A percentile compares a stretch with the other conserved stretches of the same genome.
Conservation (phyloP, 2,113 vertebrate genomes). For the Hystrix brachyura region DNA sequence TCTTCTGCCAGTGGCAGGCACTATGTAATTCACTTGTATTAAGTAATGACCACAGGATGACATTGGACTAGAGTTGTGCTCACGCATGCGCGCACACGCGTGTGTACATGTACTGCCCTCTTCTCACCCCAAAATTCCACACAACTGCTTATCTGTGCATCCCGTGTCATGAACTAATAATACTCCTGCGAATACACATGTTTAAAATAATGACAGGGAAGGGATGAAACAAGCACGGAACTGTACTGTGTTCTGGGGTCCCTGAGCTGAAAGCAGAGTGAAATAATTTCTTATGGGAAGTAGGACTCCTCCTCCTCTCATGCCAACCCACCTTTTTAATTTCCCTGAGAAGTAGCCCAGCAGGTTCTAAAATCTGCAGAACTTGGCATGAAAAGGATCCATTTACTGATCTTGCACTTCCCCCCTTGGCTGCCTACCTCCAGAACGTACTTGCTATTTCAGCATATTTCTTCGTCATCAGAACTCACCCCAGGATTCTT, state of each 20-base stretch:
- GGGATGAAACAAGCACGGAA: background rate
- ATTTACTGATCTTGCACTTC: background rate
- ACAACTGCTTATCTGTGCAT: background rate
- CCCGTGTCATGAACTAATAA: background rate
- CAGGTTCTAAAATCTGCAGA: conserved; percentile 70
- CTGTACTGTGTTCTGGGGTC: background rate
- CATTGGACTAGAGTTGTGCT: background rate
- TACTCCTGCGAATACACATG: background rate
- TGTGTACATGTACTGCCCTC: background rate
- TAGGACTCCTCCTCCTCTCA: background rate
- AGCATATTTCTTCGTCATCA: background rate
- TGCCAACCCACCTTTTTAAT: conserved; percentile 13
- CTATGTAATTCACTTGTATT: background rate
- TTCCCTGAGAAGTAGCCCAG: conserved; percentile 70
- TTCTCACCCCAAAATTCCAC: background rate
- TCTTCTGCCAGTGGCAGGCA: background rate
- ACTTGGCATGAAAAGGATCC: conserved; percentile 46
- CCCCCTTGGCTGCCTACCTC: background rate
- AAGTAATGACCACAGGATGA: conserved; percentile 4
- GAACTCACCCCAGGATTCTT: fast-evolving
- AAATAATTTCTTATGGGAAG: conserved; percentile 55
- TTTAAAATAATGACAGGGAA: conserved; percentile 40
- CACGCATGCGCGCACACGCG: background rate
- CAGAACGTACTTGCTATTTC: background rate
- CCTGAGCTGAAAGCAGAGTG: conserved; percentile 65